Evolutionary conservation across 2,797 vertebrate genomes (phyloP).

Genomic region (Enteromius trimaculatus): DNA sequence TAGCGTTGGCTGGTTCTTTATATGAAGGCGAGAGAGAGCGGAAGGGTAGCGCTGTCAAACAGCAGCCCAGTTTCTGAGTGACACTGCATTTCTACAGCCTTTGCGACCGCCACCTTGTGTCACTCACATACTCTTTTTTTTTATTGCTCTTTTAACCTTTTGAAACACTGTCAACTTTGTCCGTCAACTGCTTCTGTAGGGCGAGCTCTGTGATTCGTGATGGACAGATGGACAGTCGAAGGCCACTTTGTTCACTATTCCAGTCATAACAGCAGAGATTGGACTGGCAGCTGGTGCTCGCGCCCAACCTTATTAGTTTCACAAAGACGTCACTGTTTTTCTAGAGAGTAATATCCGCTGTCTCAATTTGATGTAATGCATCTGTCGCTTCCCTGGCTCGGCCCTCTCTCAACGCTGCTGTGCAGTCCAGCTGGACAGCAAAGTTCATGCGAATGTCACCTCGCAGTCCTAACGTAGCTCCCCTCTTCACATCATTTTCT

Average conservation of each 20-base stretch:
- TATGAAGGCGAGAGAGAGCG: conserved; percentile 31
- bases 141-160: conserved; percentile 46
- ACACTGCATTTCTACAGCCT: conserved; percentile 25
- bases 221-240: conserved; percentile 38
- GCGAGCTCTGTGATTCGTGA: conserved; percentile 36
- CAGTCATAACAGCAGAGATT: conserved; percentile 33
- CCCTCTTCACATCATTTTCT: conserved; percentile 27
- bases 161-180: conserved; percentile 40
- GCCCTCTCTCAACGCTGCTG: neutral
- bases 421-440: conserved; percentile 27
- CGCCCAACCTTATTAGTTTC: conserved; percentile 44
- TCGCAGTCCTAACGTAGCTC: neutral
- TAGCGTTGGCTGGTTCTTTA: conserved; percentile 19
- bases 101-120: conserved; percentile 39
- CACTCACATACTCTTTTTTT: conserved; percentile 32
- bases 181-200: neutral
- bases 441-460: conserved; percentile 43
- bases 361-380: conserved; percentile 40
- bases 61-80: conserved; percentile 42
- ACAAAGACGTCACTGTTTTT: conserved; percentile 41
- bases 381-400: conserved; percentile 10
- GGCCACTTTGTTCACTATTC: conserved; percentile 39
- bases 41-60: conserved; percentile 44
- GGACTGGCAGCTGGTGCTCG: conserved; percentile 36
- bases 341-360: conserved; percentile 32